Percentiles rank a stretch among this genome's conserved stretches.
Conservation (phyloP, 1,140 invertebrate species). For the Aricia agestis region DNA sequence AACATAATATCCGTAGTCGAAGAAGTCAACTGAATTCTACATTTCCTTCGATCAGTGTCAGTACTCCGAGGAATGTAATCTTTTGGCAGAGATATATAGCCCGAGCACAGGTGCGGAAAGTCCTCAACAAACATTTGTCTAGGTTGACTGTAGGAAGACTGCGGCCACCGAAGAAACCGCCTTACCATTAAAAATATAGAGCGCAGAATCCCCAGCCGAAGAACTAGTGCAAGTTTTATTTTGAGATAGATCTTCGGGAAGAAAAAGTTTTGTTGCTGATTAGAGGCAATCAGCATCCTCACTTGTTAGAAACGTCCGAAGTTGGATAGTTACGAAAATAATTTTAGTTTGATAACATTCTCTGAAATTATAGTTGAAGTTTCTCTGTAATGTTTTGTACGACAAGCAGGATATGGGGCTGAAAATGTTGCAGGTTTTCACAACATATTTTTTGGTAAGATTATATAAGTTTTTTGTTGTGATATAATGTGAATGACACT, state of each 20-base stretch:
- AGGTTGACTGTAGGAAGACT: conserved; percentile 39
- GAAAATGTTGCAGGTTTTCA: too few relatives aligned
- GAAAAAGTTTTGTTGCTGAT: conserved; percentile 16
- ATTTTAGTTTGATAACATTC: conserved; percentile 5
- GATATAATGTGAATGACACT: too few relatives aligned
- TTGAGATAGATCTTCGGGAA: conserved; percentile 8
- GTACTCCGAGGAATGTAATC: conserved; percentile 26
- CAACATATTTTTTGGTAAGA: too few relatives aligned
- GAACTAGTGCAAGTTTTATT: conserved; percentile 13
- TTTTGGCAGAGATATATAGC: conserved; percentile 41
- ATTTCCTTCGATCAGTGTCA: conserved; percentile 37
- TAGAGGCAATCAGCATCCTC: conserved; percentile 8
- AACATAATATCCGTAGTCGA: not conserved
- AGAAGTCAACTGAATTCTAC: conserved; percentile 9
- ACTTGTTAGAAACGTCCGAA: not conserved
- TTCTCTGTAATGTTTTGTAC: not conserved
- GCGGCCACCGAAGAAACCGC: conserved; percentile 7
- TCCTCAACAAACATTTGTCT: conserved; percentile 49
- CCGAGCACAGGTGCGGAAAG: conserved; percentile 41
- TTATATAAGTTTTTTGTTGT: too few relatives aligned
- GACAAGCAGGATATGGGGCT: not conserved
- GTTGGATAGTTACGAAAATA: not conserved
- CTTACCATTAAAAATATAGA: conserved; percentile 3
- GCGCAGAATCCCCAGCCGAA: not conserved
- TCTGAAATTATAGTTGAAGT: not conserved